phyloP scores from a whole-genome alignment of 2,113 vertebrate species.

The Eubucco bourcierii region DNA sequence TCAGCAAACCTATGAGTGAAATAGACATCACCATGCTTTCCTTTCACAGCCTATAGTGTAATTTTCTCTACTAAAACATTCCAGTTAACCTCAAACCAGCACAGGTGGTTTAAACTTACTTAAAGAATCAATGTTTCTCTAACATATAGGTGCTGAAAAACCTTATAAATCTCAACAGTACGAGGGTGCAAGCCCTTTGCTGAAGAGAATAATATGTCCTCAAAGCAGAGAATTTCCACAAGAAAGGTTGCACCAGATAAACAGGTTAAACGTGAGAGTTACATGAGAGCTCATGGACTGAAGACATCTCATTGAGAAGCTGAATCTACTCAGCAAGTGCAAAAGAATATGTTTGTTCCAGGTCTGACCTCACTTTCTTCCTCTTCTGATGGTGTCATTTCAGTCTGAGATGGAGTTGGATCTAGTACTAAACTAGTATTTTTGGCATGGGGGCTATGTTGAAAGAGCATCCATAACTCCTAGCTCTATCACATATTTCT shows the following conservation, averaged over 20 bases:
- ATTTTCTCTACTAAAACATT: too few relatives aligned
- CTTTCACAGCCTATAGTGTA: too few relatives aligned
- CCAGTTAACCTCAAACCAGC: too few relatives aligned
- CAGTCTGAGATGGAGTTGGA: neutral
- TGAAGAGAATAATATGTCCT: neutral
- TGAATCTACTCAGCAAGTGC: neutral
- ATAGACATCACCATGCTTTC: too few relatives aligned
- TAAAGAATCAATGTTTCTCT: neutral
- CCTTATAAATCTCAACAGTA: neutral
- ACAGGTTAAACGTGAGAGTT: neutral
- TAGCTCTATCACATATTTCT: neutral
- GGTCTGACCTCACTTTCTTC: neutral
- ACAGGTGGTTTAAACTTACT: neutral
- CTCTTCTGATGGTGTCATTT: neutral
- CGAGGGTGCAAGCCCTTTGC: neutral
- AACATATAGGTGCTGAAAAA: rapidly evolving
- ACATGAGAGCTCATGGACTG: neutral
- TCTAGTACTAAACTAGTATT: neutral
- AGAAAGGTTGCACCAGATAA: neutral
- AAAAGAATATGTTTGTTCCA: neutral
- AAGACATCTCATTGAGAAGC: neutral
- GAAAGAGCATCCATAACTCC: neutral
- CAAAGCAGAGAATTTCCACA: neutral
- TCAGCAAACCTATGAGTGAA: too few relatives aligned
- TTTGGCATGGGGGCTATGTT: neutral